Base-by-base conservation (phyloP, 2,113 vertebrate genomes). In the Stegastes partitus region DNA sequence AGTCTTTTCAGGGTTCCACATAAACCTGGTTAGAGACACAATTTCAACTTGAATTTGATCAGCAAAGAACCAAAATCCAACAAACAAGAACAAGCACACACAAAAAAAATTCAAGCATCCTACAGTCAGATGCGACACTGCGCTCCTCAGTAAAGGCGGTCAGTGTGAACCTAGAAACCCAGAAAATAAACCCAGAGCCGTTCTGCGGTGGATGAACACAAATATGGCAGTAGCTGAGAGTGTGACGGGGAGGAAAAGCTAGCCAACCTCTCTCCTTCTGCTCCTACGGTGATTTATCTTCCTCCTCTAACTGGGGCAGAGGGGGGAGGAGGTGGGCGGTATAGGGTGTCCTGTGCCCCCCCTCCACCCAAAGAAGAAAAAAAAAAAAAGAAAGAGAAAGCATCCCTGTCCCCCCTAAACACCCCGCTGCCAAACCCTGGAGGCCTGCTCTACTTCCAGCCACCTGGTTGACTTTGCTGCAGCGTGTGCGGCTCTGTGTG, bases 381-480 rank as follows among this genome's bases (percentile, higher is more conserved):
- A 74, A 68, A 5, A 54, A 68, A n/a, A 19, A 18, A 25, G 57
- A 67, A 55, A 74, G 63, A 5, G 49, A 68, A 66, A 44, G 47
- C 18, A 58, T 26, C 58, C 61, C 58, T 64, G 19, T 50, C 78
- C 76, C 49, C 49, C 58, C 31, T 34, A 44, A 16, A 39, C 19
- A 79, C 61, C 70, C 71, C 14, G 0, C 42, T 64, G 63, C 90
- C 85, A 89, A 83, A 80, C 93, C 91, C 91, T 83, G 39, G 89
- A 81, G 91, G 87, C 82, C 73, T 93, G 92, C 66, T 91, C 92
- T 58, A 94, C 77, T 93, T 94, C 54, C 72, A 74, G 78, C 90
- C 91, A 92, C 90, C 92, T 93, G 91, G 87, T 89, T 91, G 86
- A 88, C 87, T 88, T 82, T 90, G 73, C 89, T 73, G 82, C 70